Percentiles rank a stretch among this genome's conserved stretches.
phyloP scores from a whole-genome alignment of 2,797 vertebrate species.

The Coluber constrictor region DNA sequence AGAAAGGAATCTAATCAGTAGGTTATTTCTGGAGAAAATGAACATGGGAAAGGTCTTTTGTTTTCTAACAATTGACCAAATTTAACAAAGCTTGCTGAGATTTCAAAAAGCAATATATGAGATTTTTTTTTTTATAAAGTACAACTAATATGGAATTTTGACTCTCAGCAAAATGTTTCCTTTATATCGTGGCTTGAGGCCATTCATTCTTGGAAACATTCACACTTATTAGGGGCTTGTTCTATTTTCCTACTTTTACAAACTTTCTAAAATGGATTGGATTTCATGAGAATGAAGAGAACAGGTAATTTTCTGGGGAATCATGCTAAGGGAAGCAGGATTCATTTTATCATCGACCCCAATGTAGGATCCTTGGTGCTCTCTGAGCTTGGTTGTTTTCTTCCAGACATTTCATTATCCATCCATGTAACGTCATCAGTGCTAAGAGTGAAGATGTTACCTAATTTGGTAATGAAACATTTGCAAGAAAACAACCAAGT shows the following conservation, averaged over 20 bases:
- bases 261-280: background rate
- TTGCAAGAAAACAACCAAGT: background rate
- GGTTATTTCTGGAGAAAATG: constrained; percentile 42
- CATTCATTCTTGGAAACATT: background rate
- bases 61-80: constrained; percentile 42
- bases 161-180: background rate
- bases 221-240: background rate
- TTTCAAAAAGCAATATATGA: constrained; percentile 35
- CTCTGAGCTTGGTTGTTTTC: background rate
- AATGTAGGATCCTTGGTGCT: background rate
- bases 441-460: background rate
- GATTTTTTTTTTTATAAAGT: constrained; percentile 23
- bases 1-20: constrained; percentile 41
- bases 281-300: background rate
- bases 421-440: background rate
- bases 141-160: constrained; percentile 1
- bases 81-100: constrained; percentile 42
- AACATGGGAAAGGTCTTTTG: constrained; percentile 48
- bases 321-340: background rate
- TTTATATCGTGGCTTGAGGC: background rate
- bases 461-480: background rate
- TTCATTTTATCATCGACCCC: background rate
- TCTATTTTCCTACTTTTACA: background rate
- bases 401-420: background rate
- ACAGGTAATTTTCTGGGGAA: background rate